phyloP scores from a whole-genome alignment of 2,113 vertebrate species.

The Opisthocomus hoazin region DNA sequence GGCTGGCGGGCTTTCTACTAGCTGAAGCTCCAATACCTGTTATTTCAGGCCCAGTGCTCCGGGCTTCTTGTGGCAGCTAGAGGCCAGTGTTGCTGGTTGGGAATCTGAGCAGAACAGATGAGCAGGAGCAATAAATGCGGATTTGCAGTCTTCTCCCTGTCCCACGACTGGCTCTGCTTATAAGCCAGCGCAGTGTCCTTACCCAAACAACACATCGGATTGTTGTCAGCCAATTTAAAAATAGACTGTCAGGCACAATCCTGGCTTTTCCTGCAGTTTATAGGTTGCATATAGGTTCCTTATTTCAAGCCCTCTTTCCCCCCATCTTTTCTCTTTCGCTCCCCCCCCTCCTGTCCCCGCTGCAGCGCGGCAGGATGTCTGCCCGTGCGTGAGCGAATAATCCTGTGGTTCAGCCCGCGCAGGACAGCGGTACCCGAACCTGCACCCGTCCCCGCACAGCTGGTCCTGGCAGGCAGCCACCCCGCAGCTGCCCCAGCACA shows the following conservation, averaged over 20 bases:
- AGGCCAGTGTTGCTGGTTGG: background rate
- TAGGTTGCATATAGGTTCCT: background rate
- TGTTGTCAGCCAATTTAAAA: background rate
- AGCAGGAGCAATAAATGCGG: background rate
- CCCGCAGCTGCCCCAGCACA: accelerated
- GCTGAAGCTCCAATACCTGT: background rate
- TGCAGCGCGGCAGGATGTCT: background rate
- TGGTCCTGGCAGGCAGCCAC: background rate
- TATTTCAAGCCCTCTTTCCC: background rate
- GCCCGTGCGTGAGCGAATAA: background rate
- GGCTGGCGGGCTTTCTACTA: background rate
- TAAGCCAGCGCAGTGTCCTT: background rate
- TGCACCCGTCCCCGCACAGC: accelerated
- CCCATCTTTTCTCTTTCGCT: accelerated
- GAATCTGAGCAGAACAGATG: background rate
- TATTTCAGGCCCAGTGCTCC: background rate
- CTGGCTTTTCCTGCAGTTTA: background rate
- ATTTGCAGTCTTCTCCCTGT: background rate
- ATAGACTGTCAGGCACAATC: background rate
- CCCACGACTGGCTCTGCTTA: background rate
- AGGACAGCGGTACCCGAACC: background rate
- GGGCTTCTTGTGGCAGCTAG: background rate
- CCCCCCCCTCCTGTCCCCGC: background rate
- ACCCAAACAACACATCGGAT: background rate
- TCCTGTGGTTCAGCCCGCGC: accelerated